Percentiles rank a stretch among this genome's conserved stretches.
These are phyloP conservation scores for Hipposideros armiger DNA, from an alignment of 2,113 vertebrate genomes.

Conservation along the genomic window DNA sequence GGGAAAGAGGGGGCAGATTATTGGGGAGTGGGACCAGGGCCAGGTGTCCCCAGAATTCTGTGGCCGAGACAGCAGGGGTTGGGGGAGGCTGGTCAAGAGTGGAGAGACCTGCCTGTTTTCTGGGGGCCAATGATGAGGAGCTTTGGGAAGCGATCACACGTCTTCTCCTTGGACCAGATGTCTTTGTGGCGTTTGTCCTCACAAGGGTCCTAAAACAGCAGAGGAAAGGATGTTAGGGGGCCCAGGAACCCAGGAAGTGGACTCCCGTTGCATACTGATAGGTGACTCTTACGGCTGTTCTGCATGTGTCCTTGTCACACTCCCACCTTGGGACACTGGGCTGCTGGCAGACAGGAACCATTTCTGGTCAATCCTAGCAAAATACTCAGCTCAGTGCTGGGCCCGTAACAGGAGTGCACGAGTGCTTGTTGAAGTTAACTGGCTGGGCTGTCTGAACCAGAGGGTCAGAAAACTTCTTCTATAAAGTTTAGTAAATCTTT, in stretches of 20 bases:
- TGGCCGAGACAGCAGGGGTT: neutral
- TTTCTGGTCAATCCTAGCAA: neutral
- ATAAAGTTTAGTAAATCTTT: neutral
- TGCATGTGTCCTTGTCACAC: neutral
- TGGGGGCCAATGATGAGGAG: conserved; percentile 98
- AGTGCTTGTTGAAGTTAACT: neutral
- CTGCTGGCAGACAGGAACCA: neutral
- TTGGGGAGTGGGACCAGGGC: neutral
- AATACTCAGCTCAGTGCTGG: neutral
- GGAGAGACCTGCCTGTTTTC: conserved; percentile 93
- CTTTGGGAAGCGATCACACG: conserved; percentile 98
- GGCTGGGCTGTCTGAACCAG: neutral
- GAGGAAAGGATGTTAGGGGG: neutral
- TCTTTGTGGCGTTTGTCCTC: conserved; percentile 99
- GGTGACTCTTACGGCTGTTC: neutral
- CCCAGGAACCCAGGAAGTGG: neutral
- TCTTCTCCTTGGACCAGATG: conserved; percentile 99
- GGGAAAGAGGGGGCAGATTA: neutral
- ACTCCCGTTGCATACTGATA: accelerated
- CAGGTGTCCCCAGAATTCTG: neutral
- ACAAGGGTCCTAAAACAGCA: conserved; percentile 94
- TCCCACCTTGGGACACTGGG: neutral
- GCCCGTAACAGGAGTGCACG: neutral
- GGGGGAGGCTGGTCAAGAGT: neutral
- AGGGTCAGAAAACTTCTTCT: neutral